A percentile compares a stretch with the other conserved stretches of the same genome.
Evolutionary conservation across 1,140 invertebrate species (phyloP).

Genomic region (Eciton burchellii): DNA sequence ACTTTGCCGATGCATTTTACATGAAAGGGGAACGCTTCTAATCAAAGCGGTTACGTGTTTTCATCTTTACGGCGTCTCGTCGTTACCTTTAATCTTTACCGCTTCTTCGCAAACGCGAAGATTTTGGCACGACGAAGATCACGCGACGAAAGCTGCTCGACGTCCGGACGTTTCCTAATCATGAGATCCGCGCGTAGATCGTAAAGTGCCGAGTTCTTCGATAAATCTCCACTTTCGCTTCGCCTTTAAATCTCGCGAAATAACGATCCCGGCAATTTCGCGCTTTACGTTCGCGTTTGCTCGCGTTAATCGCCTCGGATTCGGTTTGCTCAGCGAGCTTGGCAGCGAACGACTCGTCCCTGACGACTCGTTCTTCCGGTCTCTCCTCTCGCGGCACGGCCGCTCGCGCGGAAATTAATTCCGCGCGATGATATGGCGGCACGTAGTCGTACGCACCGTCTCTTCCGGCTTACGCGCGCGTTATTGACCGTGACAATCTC

Average conservation of each 20-base stretch:
- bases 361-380: slow-evolving; percentile 56
- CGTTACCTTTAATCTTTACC: too few relatives aligned
- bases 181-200: too few relatives aligned
- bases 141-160: too few relatives aligned
- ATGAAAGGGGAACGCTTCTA: too few relatives aligned
- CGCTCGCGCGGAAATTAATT: slow-evolving; percentile 57
- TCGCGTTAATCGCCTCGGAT: slow-evolving; percentile 38
- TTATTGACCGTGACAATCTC: slow-evolving; percentile 53
- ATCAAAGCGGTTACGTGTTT: too few relatives aligned
- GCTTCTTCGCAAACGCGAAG: too few relatives aligned
- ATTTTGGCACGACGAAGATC: too few relatives aligned
- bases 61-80: too few relatives aligned
- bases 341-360: slow-evolving; percentile 33
- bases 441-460: slow-evolving; percentile 46
- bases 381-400: slow-evolving; percentile 28
- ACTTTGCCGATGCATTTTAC: too few relatives aligned
- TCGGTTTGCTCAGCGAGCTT: slow-evolving; percentile 15
- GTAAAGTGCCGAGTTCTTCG: background rate
- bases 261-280: slow-evolving; percentile 54
- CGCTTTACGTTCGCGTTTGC: slow-evolving; percentile 34
- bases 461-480: slow-evolving; percentile 50
- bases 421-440: slow-evolving; percentile 54
- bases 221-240: slow-evolving; percentile 1
- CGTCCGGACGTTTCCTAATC: too few relatives aligned
- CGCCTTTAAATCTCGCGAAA: background rate